phyloP scores from a whole-genome alignment of 2,888 invertebrate species.

The Drymonia ruficornis region DNA sequence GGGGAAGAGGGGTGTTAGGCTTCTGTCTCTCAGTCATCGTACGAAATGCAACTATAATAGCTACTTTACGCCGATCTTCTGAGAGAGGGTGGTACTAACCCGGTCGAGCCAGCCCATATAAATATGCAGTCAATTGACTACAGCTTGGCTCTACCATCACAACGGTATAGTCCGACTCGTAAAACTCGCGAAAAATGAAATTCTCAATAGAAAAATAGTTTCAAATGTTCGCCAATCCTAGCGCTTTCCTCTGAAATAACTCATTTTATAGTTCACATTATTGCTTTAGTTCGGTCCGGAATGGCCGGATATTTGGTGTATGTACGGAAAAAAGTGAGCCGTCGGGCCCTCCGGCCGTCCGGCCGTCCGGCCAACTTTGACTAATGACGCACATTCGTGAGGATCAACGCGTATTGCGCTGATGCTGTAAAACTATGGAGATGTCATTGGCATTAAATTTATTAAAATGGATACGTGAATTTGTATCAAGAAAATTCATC shows the following conservation, averaged over 20 bases:
- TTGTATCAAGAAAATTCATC: no score
- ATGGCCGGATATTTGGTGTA: conserved; percentile 47
- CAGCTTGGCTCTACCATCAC: no score
- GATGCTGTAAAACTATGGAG: conserved; percentile 50
- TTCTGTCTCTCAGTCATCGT: no score
- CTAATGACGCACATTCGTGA: conserved; percentile 74
- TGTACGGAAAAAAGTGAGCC: conserved; percentile 59
- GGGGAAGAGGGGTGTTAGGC: no score
- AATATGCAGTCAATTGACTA: no score
- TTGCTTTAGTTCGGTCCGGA: conserved; percentile 34
- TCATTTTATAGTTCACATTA: conserved; percentile 25
- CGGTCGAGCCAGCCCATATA: no score
- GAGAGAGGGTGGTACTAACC: no score
- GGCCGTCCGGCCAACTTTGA: conserved; percentile 69
- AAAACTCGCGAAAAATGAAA: not conserved
- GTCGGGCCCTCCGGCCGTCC: no score
- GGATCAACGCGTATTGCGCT: conserved; percentile 74
- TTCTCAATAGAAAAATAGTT: not conserved
- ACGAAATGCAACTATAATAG: no score
- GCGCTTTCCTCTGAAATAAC: conserved; percentile 16
- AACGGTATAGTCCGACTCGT: not conserved
- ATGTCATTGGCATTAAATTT: not conserved
- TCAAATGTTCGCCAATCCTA: not conserved
- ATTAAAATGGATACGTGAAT: no score
- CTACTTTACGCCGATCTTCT: no score